Percentiles rank a stretch among this genome's conserved stretches.
Conservation (phyloP, 2,113 vertebrate species). For the Benitochromis conjunctus region DNA sequence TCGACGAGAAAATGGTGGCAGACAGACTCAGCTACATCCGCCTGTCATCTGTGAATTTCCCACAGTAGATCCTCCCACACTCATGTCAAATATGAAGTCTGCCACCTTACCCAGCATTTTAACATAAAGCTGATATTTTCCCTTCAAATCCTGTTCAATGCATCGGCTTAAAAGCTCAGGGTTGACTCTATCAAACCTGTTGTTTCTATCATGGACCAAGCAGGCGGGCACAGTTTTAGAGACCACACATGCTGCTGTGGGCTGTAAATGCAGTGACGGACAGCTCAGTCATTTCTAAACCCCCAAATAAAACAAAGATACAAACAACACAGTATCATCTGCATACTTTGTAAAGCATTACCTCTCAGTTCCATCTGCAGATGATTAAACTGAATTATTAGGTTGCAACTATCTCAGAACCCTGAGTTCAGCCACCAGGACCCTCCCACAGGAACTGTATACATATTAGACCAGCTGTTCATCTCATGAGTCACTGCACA, state of each 20-base stretch:
- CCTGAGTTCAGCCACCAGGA: not conserved
- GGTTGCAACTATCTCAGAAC: not conserved
- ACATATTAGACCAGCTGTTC: not conserved
- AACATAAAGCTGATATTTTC: not conserved
- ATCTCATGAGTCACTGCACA: not conserved
- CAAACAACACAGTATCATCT: not conserved
- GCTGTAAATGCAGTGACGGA: not conserved
- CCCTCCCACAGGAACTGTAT: not conserved
- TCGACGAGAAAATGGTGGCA: not conserved
- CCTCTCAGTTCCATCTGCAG: not conserved
- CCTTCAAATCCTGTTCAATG: not conserved
- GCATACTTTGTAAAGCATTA: too few relatives aligned
- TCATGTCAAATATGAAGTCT: too few relatives aligned
- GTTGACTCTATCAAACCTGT: fast-evolving
- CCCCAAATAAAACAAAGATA: not conserved
- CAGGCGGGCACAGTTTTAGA: not conserved
- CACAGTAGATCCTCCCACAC: not conserved
- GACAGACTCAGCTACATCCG: not conserved
- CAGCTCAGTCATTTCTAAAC: not conserved
- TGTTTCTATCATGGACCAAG: fast-evolving
- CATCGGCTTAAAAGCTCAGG: not conserved
- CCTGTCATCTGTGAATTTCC: not conserved
- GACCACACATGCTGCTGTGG: fast-evolving
- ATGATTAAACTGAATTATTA: not conserved
- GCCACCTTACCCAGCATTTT: not conserved